Percentiles rank a stretch among this genome's conserved stretches.
These are phyloP conservation scores for Bovichtus diacanthus DNA, from an alignment of 2,797 vertebrate genomes.

Conservation along the genomic window DNA sequence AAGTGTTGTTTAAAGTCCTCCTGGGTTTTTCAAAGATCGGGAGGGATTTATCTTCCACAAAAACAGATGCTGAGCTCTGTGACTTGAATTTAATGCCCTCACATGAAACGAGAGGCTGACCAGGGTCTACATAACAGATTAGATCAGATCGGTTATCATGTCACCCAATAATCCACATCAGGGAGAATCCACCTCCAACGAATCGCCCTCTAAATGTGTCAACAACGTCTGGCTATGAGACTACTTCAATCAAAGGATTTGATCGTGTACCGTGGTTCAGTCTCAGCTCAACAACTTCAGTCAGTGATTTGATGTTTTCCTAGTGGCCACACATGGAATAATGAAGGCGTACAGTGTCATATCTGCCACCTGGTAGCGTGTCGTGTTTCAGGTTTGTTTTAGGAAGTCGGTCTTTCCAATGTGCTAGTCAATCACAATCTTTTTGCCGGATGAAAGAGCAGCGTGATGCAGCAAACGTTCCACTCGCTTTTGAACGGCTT, in stretches of 20 bases:
- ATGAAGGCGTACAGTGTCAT: too few species aligned
- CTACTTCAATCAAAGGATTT: not conserved
- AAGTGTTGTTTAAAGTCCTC: not conserved
- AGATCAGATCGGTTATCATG: not conserved
- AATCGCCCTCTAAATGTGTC: not conserved
- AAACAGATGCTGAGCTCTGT: not conserved
- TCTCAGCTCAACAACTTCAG: not conserved
- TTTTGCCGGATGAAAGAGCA: too few species aligned
- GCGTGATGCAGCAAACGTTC: too few species aligned
- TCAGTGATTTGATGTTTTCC: too few species aligned
- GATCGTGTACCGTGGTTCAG: too few species aligned
- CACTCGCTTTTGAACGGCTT: too few species aligned
- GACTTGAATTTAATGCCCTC: not conserved
- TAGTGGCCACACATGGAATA: too few species aligned
- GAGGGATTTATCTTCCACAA: not conserved
- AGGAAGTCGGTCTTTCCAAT: too few species aligned
- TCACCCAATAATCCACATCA: not conserved
- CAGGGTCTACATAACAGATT: constrained; percentile 2
- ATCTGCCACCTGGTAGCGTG: too few species aligned
- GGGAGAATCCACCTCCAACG: not conserved
- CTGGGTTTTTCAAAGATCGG: not conserved
- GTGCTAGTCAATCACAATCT: too few species aligned
- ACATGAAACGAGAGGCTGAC: not conserved
- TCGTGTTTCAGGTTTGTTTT: too few species aligned
- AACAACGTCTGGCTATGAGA: not conserved